Percentiles rank a stretch among this genome's conserved stretches.
These are phyloP conservation scores for Numenius arquata DNA, from an alignment of 2,113 vertebrate species.

Conservation along the genomic window DNA sequence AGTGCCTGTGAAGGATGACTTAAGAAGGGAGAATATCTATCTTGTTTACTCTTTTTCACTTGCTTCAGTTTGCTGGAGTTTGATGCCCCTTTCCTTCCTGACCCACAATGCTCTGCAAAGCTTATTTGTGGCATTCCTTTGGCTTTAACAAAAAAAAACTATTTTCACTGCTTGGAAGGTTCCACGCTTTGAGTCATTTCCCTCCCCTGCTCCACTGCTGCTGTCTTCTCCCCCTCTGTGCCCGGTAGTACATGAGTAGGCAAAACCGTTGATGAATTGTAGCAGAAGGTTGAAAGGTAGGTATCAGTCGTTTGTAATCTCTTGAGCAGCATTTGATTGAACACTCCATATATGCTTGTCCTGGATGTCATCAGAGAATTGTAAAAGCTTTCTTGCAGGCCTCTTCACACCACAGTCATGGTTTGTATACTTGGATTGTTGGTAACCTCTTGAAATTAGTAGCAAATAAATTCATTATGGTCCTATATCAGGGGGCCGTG, in stretches of 20 bases:
- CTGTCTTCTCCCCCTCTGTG: background rate
- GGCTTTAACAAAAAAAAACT: background rate
- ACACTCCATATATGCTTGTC: background rate
- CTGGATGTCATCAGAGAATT: background rate
- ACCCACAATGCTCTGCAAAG: background rate
- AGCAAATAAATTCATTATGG: background rate
- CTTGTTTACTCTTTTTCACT: background rate
- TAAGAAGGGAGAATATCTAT: background rate
- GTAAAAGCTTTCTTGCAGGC: background rate
- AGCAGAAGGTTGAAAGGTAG: background rate
- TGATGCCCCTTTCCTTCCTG: background rate
- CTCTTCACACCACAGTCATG: background rate
- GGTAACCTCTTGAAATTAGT: background rate
- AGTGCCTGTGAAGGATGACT: background rate
- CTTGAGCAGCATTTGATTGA: background rate
- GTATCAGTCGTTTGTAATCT: background rate
- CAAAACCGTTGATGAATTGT: background rate
- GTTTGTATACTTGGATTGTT: background rate
- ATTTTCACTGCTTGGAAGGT: background rate
- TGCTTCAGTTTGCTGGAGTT: background rate
- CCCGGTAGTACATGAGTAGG: background rate
- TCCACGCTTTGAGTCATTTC: background rate
- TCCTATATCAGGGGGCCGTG: accelerated
- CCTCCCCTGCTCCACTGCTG: background rate
- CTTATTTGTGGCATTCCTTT: background rate